Conservation (phyloP, 2,113 vertebrate species). For the Monopterus albus region DNA sequence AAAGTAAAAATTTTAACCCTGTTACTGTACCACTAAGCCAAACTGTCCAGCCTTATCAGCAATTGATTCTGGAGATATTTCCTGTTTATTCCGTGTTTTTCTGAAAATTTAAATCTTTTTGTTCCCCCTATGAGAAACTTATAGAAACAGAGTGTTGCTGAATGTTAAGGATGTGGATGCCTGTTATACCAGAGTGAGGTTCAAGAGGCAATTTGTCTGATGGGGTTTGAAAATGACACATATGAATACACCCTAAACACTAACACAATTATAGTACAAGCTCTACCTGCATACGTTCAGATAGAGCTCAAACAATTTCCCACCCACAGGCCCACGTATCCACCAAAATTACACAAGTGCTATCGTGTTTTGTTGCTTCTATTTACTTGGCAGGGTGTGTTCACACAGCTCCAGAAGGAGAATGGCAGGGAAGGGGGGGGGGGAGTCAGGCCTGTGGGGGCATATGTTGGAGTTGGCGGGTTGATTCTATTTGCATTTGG, state of each 20-base stretch:
- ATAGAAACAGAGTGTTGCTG: too few relatives aligned
- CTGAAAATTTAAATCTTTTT: too few relatives aligned
- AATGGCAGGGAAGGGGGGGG: slow-evolving; percentile 39
- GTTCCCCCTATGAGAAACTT: too few relatives aligned
- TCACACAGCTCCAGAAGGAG: slow-evolving; percentile 58
- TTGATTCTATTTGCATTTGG: slow-evolving; percentile 84
- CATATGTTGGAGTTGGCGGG: slow-evolving; percentile 58
- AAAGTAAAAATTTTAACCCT: too few relatives aligned
- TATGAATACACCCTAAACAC: slow-evolving; percentile 26
- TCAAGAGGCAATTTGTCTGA: slow-evolving; percentile 26
- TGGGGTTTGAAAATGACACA: slow-evolving; percentile 27
- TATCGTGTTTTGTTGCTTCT: slow-evolving; percentile 67
- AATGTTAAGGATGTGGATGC: slow-evolving; percentile 11
- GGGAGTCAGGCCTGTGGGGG: not conserved
- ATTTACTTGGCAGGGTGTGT: slow-evolving; percentile 75
- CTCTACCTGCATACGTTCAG: slow-evolving; percentile 15
- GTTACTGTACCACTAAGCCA: not conserved
- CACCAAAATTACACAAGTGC: slow-evolving; percentile 51
- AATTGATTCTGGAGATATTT: too few relatives aligned
- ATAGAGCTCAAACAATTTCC: slow-evolving; percentile 8
- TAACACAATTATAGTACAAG: slow-evolving; percentile 5
- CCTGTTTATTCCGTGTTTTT: too few relatives aligned
- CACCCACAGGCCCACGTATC: slow-evolving; percentile 29
- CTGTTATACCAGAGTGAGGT: not conserved
- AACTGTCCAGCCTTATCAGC: not conserved